Base-by-base conservation (phyloP, 1,140 invertebrate species). In the Leptinotarsa undecemlineata region DNA sequence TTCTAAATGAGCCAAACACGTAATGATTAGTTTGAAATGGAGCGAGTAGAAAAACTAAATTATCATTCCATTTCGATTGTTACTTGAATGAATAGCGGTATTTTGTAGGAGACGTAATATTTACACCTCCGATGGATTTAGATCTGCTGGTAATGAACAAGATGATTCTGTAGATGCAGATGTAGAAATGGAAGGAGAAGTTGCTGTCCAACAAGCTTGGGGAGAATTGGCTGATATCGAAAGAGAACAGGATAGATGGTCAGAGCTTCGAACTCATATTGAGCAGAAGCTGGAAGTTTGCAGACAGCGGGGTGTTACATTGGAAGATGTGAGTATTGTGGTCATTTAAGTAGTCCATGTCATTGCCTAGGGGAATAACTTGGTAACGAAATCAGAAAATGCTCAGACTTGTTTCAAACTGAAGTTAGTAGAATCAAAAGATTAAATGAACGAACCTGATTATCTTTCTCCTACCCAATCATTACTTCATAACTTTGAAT, bases 161-260 rank as follows among this genome's bases (percentile, higher is more conserved):
- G 76, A 80, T 57, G 68, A 69, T n/a, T 62, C 17, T 19, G 68
- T 74, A 17, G 77, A 81, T 42, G 48, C 51, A 3, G 83, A 82
- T 66, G 64, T 60, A 11, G 82, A 81, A 11, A 47, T 68, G 3
- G 83, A 84, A 48, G 81, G 76, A 11, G 83, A 84, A 68, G 66
- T 75, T 2, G 82, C 78, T n/a, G 90, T 96, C 15, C 92, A 93
- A 79, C 92, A 94, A 82, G 94, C 95, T 17, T 94, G 93, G 90
- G 90, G 91, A 0, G 94, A 96, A 82, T 85, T 96, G 21, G 92
- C 92, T 23, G 93, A 93, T 67, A 92, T 97, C 21, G 93, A 95
- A 85, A 90, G 92, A 64, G 95, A 97, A 84, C 93, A 95, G 82
- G 91, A 95, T 77, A 88, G 92, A 61, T 95, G 93, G 79, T 88